These are phyloP conservation scores for Diaphora mendica DNA, from an alignment of 2,888 invertebrate species.

Conservation along the genomic window DNA sequence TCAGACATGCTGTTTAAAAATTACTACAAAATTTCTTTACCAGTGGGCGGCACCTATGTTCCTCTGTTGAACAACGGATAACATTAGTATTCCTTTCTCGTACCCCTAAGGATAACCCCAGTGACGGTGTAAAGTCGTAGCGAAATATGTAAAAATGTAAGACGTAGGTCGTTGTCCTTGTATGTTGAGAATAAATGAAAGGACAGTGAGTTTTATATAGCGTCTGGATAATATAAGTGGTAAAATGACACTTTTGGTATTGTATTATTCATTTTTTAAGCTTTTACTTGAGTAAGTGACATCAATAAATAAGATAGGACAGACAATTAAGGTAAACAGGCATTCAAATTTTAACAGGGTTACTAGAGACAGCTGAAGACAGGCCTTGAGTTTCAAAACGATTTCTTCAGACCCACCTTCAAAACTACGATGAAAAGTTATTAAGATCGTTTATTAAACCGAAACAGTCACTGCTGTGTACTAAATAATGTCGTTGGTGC, in stretches of 20 bases:
- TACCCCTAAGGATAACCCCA: slow-evolving; percentile 44
- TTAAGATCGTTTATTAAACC: too few species aligned
- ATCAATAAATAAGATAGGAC: not conserved
- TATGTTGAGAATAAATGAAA: not conserved
- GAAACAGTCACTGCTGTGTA: too few species aligned
- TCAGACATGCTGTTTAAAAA: slow-evolving; percentile 27
- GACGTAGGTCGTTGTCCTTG: not conserved
- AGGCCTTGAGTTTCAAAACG: not conserved
- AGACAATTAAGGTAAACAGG: not conserved
- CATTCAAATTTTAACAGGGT: not conserved
- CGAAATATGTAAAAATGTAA: slow-evolving; percentile 44
- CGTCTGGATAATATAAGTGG: not conserved
- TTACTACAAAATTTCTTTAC: slow-evolving; percentile 31
- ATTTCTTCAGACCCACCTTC: not conserved
- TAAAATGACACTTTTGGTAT: too few species aligned
- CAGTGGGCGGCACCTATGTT: slow-evolving; percentile 15
- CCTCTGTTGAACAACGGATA: slow-evolving; percentile 35
- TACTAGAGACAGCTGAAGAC: not conserved
- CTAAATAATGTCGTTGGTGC: too few species aligned
- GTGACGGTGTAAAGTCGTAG: slow-evolving; percentile 45
- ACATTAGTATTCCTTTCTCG: slow-evolving; percentile 48
- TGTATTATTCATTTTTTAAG: too few species aligned
- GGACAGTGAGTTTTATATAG: not conserved
- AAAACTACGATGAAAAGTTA: not conserved
- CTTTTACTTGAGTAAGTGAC: too few species aligned